These are phyloP conservation scores for Manis pentadactyla DNA, from an alignment of 2,797 vertebrate genomes.

Conservation along the genomic window DNA sequence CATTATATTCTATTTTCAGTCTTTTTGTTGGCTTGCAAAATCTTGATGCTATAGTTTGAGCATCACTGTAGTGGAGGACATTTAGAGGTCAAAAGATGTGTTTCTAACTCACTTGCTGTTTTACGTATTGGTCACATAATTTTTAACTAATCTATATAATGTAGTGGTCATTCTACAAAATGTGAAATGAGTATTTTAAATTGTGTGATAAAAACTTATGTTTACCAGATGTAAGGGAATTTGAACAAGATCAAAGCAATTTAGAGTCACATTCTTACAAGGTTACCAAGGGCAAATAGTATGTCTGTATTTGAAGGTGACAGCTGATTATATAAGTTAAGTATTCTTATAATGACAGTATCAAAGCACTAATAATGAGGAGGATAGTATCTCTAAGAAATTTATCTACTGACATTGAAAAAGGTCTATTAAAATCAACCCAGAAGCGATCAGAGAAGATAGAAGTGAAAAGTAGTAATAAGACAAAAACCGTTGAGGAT, in stretches of 20 bases:
- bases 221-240: background rate
- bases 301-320: background rate
- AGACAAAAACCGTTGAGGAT: background rate
- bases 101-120: background rate
- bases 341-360: background rate
- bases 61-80: background rate
- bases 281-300: background rate
- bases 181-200: background rate
- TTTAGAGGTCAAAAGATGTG: background rate
- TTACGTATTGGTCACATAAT: background rate
- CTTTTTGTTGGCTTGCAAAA: background rate
- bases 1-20: background rate
- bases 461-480: background rate
- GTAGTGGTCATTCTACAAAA: background rate
- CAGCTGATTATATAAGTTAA: background rate
- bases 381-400: background rate
- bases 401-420: background rate
- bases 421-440: background rate
- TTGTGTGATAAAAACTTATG: background rate
- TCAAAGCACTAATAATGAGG: background rate
- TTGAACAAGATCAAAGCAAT: background rate
- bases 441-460: background rate
- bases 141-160: background rate
- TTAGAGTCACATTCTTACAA: background rate
- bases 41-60: background rate